These are phyloP conservation scores for Panthera uncia DNA, from an alignment of 2,113 vertebrate species.

Conservation along the genomic window DNA sequence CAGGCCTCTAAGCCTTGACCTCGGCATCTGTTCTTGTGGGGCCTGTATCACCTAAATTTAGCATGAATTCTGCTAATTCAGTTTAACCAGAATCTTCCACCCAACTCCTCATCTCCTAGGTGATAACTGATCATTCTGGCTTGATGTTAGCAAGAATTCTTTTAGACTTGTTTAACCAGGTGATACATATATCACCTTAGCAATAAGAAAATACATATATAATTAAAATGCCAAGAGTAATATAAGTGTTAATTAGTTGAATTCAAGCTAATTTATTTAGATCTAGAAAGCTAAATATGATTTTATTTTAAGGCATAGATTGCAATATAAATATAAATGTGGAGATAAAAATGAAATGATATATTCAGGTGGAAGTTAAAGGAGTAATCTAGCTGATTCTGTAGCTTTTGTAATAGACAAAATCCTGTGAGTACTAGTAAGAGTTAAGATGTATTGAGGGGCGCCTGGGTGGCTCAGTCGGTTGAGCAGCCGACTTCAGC, in stretches of 20 bases:
- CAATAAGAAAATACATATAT: background rate
- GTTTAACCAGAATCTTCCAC: background rate
- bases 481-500: too few species aligned
- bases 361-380: background rate
- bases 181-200: background rate
- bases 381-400: background rate
- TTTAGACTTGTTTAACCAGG: background rate
- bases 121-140: background rate
- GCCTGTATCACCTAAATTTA: background rate
- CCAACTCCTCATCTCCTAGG: background rate
- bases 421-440: slow-evolving; percentile 47
- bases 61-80: background rate
- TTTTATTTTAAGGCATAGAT: background rate
- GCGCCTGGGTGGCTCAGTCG: too few species aligned
- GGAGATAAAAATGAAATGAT: background rate
- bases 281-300: background rate
- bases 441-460: slow-evolving; percentile 12
- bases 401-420: background rate
- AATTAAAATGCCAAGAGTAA: slow-evolving; percentile 6
- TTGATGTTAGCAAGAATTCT: background rate
- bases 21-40: background rate
- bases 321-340: background rate
- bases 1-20: background rate
- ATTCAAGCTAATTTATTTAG: slow-evolving; percentile 18
- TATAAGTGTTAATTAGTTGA: background rate